Evolutionary conservation across 2,797 vertebrate genomes (phyloP).

Genomic region (Onychomys arenicola): DNA sequence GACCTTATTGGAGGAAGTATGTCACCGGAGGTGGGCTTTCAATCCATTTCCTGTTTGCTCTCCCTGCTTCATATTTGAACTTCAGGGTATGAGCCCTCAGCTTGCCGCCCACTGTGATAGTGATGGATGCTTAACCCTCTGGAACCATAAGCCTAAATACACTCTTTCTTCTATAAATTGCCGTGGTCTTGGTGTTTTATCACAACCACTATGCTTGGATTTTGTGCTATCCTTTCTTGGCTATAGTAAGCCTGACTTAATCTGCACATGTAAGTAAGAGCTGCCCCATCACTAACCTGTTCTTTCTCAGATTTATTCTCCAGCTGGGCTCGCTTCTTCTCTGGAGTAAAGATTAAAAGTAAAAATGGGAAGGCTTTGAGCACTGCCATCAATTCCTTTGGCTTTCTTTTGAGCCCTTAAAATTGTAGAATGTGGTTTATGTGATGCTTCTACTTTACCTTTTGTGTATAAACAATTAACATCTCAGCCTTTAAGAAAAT

Average conservation of each 20-base stretch:
- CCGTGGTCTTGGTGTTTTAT: background rate
- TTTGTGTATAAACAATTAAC: background rate
- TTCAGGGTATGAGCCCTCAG: background rate
- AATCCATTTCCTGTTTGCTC: background rate
- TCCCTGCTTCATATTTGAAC: background rate
- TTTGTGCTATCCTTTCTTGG: background rate
- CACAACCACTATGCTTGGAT: background rate
- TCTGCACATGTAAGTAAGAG: background rate
- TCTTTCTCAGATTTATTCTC: background rate
- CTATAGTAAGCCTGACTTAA: background rate
- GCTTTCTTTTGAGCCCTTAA: background rate
- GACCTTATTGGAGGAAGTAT: background rate
- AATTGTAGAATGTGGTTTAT: background rate
- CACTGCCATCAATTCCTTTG: background rate
- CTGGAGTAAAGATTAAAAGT: background rate
- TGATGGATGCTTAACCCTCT: background rate
- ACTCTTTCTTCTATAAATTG: background rate
- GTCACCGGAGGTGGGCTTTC: too few relatives aligned
- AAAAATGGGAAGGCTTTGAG: background rate
- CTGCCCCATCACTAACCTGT: background rate
- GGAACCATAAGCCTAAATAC: background rate
- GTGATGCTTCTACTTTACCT: background rate
- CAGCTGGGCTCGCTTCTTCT: background rate
- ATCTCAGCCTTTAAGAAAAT: background rate
- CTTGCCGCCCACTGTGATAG: background rate